Percentiles rank a stretch among this genome's conserved stretches.
These are phyloP conservation scores for Drosophila affinis DNA, from an alignment of 2,888 invertebrate genomes.

Conservation along the genomic window DNA sequence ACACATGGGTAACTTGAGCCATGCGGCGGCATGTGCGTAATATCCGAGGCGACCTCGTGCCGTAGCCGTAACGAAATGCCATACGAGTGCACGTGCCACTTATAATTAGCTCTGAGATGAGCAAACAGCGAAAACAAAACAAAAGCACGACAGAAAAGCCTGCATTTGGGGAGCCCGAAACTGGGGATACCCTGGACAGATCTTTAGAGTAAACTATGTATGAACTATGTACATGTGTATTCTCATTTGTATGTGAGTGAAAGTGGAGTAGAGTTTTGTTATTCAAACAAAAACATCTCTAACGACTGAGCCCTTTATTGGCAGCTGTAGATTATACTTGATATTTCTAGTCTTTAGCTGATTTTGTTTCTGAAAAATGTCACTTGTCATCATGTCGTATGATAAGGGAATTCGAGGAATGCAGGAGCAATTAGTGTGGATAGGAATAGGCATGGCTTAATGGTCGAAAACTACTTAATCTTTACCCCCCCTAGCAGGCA, in stretches of 20 bases:
- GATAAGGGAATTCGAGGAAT: not conserved
- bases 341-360: not conserved
- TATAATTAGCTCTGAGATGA: constrained; percentile 24
- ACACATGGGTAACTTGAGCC: constrained; percentile 37
- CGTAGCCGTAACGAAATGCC: constrained; percentile 57
- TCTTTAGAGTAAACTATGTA: not conserved
- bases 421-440: not conserved
- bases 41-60: constrained; percentile 11
- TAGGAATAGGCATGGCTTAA: not conserved
- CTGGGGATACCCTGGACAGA: not conserved
- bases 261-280: not conserved
- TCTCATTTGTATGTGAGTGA: not conserved
- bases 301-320: too few relatives aligned
- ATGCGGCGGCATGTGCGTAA: constrained; percentile 54
- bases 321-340: not conserved
- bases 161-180: not conserved
- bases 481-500: not conserved
- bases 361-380: not conserved
- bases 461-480: not conserved
- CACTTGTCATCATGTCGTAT: not conserved
- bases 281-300: too few relatives aligned
- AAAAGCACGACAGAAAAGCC: constrained; percentile 20
- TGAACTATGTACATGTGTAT: too few relatives aligned
- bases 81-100: constrained; percentile 52
- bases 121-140: constrained; percentile 27